A percentile compares a stretch with the other conserved stretches of the same genome.
These are phyloP conservation scores for Lottia scabra DNA, from an alignment of 2,888 invertebrate species.

Conservation along the genomic window DNA sequence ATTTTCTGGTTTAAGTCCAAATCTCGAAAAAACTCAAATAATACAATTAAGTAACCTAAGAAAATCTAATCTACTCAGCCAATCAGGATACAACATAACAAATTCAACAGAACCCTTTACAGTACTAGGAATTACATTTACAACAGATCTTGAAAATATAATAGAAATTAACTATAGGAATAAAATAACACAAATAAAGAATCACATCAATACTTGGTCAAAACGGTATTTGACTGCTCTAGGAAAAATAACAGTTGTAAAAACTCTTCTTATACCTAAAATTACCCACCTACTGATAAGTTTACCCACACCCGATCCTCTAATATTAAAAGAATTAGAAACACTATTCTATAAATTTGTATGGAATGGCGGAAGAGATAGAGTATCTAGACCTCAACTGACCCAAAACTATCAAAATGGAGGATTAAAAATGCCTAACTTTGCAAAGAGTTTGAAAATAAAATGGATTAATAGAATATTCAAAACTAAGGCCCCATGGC, in stretches of 20 bases:
- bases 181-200: background rate
- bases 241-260: background rate
- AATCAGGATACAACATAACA: background rate
- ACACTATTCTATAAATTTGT: background rate
- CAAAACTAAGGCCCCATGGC: too few relatives aligned
- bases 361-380: too few relatives aligned
- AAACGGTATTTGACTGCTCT: background rate
- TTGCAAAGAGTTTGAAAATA: too few relatives aligned
- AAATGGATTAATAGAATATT: too few relatives aligned
- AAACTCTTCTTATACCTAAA: constrained; percentile 2
- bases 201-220: background rate
- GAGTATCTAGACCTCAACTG: too few relatives aligned
- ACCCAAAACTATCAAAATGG: too few relatives aligned
- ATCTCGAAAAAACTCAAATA: constrained; percentile 7
- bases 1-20: constrained; percentile 6
- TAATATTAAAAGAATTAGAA: background rate
- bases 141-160: too few relatives aligned
- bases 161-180: background rate
- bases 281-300: too few relatives aligned
- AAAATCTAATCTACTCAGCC: background rate
- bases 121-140: constrained; percentile 1
- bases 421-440: too few relatives aligned
- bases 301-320: background rate
- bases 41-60: background rate
- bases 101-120: background rate